phyloP scores from a whole-genome alignment of 2,113 vertebrate species.

The Periophthalmodon schlosseri region DNA sequence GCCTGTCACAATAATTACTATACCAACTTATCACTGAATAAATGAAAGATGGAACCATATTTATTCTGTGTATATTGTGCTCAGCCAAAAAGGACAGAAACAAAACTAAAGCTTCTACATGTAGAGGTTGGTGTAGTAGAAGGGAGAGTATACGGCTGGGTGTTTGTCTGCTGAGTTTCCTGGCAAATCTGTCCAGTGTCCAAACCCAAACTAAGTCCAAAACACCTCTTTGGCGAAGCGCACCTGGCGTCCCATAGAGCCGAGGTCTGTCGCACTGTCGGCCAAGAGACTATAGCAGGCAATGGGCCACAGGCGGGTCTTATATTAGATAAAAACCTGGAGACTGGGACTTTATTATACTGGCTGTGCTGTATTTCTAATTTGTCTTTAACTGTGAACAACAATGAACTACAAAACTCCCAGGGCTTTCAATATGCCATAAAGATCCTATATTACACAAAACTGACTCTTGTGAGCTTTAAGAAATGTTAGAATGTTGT shows the following conservation, averaged over 20 bases:
- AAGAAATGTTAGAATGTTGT: too few relatives aligned
- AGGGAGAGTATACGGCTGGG: background rate
- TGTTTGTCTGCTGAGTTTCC: constrained; percentile 1
- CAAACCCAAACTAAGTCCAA: background rate
- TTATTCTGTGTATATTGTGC: too few relatives aligned
- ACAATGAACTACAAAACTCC: background rate
- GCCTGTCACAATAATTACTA: too few relatives aligned
- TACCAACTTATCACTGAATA: too few relatives aligned
- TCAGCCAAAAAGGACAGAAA: too few relatives aligned
- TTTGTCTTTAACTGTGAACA: background rate
- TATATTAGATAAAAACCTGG: background rate
- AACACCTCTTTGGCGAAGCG: constrained; percentile 1
- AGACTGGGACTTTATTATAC: background rate
- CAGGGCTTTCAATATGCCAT: too few relatives aligned
- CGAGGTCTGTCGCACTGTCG: constrained; percentile 1
- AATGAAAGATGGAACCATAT: too few relatives aligned
- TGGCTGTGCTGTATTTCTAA: background rate
- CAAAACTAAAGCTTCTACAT: background rate
- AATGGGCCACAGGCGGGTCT: background rate
- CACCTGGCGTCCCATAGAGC: background rate
- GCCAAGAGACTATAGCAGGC: constrained; percentile 2
- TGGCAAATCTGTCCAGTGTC: background rate
- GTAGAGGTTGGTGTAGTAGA: background rate
- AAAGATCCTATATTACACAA: too few relatives aligned
- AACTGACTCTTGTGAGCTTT: background rate